A percentile compares a stretch with the other conserved stretches of the same genome.
Conservation (phyloP, 2,888 invertebrate genomes). For the Blastobasis adustella region DNA sequence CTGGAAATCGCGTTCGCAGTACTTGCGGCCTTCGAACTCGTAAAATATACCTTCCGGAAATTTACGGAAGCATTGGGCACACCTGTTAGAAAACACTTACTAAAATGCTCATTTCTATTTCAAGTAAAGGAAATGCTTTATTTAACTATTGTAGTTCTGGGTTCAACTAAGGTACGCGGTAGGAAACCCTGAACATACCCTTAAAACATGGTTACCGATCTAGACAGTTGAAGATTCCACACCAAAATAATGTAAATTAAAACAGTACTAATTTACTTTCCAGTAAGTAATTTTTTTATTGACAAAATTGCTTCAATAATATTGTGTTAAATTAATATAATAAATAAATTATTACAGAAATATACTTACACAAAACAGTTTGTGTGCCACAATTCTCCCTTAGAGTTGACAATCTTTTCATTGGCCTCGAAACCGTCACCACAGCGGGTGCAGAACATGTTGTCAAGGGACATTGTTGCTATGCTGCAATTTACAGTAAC, state of each 20-base stretch:
- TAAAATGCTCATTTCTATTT: neutral
- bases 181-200: too few relatives aligned
- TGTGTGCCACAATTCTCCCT: constrained; percentile 98
- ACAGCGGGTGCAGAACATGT: constrained; percentile 96
- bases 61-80: constrained; percentile 98
- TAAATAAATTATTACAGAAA: too few relatives aligned
- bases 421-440: constrained; percentile 96
- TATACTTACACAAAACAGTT: constrained; percentile 97
- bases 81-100: constrained; percentile 74
- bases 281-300: too few relatives aligned
- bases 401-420: constrained; percentile 99
- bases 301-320: too few relatives aligned
- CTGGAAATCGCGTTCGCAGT: constrained; percentile 99
- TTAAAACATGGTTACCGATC: too few relatives aligned
- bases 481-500: constrained; percentile 4
- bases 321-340: too few relatives aligned
- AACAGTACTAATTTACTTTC: too few relatives aligned
- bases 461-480: constrained; percentile 87
- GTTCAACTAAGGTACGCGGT: too few relatives aligned
- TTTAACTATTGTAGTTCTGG: too few relatives aligned
- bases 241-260: too few relatives aligned
- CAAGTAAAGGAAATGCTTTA: too few relatives aligned
- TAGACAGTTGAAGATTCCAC: too few relatives aligned
- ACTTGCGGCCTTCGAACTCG: constrained; percentile 99
- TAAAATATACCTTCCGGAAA: constrained; percentile 98